phyloP scores from a whole-genome alignment of 2,888 invertebrate species.

The Lottia scabra region DNA sequence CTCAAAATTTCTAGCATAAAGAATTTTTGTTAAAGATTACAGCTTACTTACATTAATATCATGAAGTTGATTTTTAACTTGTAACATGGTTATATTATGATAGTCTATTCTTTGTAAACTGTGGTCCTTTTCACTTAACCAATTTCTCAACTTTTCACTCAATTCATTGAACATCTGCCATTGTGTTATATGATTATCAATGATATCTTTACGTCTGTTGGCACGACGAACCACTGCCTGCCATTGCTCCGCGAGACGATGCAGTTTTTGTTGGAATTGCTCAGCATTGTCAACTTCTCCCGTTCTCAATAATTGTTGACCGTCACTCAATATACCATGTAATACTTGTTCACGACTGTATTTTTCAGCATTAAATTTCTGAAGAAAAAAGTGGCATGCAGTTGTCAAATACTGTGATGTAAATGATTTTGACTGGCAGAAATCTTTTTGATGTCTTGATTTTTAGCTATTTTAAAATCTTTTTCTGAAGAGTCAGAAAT shows the following conservation, averaged over 20 bases:
- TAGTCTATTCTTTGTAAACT: constrained; percentile 51
- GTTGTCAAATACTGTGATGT: neutral
- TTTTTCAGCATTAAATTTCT: constrained; percentile 64
- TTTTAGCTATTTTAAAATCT: neutral
- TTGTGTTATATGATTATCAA: constrained; percentile 55
- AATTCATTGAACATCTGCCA: constrained; percentile 60
- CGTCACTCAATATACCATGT: constrained; percentile 64
- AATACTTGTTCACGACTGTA: constrained; percentile 63
- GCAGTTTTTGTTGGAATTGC: constrained; percentile 63
- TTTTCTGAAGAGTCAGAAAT: no score
- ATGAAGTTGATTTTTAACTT: constrained; percentile 52
- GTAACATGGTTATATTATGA: constrained; percentile 54
- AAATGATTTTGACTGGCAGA: no score
- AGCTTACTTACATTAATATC: constrained; percentile 47
- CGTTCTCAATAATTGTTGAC: constrained; percentile 57
- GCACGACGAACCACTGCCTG: constrained; percentile 60
- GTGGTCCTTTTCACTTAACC: constrained; percentile 57
- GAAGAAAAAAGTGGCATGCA: constrained; percentile 19
- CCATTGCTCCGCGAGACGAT: constrained; percentile 65
- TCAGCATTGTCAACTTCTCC: constrained; percentile 56
- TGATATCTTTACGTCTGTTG: constrained; percentile 62
- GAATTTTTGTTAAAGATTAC: no score
- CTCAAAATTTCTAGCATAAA: no score
- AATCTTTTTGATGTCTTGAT: neutral
- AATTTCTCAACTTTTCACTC: constrained; percentile 49